Conservation (phyloP, 2,888 invertebrate species). For the Coecobrya sp. region DNA sequence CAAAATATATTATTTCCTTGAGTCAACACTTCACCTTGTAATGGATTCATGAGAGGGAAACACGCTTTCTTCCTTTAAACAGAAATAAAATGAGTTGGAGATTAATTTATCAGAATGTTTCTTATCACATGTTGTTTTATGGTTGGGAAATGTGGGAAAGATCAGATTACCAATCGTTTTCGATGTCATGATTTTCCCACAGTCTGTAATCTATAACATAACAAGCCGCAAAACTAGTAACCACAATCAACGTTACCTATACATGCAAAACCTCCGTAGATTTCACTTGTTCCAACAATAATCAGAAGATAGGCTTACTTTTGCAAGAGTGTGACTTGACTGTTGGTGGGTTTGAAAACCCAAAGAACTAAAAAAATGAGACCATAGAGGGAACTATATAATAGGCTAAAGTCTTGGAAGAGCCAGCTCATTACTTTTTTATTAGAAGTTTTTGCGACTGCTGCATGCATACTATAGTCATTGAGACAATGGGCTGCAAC, state of each 20-base stretch:
- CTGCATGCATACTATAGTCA: neutral
- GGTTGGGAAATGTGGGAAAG: constrained; percentile 17
- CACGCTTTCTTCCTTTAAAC: too few relatives aligned
- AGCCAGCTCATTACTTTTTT: constrained; percentile 48
- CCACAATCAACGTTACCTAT: neutral
- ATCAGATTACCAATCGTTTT: constrained; percentile 59
- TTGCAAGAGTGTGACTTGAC: constrained; percentile 17
- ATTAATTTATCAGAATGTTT: neutral
- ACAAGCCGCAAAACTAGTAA: neutral
- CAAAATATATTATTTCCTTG: constrained; percentile 31
- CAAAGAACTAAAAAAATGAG: neutral
- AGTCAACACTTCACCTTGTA: neutral
- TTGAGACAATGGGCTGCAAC: too few relatives aligned
- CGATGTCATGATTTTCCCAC: constrained; percentile 47
- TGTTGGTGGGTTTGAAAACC: neutral
- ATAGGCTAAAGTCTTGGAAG: constrained; percentile 1
- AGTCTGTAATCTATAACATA: neutral
- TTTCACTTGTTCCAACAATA: neutral
- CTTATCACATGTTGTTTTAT: neutral
- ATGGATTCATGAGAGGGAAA: too few relatives aligned
- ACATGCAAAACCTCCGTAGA: neutral
- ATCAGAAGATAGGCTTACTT: neutral
- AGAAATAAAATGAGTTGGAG: neutral
- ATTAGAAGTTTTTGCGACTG: neutral
- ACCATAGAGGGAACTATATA: neutral